A percentile compares a stretch with the other conserved stretches of the same genome.
phyloP scores from a whole-genome alignment of 2,888 invertebrate genomes.

The Troglohyphantes excavatus region DNA sequence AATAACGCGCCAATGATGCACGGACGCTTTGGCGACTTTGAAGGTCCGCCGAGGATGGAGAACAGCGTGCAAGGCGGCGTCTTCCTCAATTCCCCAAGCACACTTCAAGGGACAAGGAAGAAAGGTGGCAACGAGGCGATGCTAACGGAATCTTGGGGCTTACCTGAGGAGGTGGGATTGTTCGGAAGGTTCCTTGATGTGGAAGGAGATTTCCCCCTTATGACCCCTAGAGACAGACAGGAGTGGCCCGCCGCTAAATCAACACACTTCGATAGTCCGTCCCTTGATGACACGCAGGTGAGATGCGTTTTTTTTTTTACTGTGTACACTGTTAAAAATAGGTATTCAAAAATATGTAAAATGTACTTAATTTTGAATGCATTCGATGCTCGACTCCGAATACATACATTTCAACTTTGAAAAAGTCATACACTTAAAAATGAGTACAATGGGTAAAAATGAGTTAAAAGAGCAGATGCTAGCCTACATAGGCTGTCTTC shows the following conservation, averaged over 20 bases:
- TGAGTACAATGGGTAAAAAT: no score
- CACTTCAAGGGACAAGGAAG: background rate
- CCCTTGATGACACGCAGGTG: background rate
- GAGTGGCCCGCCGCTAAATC: background rate
- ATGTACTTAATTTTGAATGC: no score
- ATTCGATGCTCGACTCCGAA: no score
- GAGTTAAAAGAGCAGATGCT: no score
- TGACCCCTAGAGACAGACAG: background rate
- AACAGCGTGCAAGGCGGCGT: background rate
- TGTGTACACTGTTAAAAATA: no score
- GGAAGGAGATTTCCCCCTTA: conserved; percentile 11
- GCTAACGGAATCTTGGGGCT: conserved; percentile 28
- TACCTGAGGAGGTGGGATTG: conserved; percentile 53
- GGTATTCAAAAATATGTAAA: no score
- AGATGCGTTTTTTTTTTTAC: no score
- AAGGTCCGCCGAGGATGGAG: background rate
- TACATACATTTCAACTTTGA: no score
- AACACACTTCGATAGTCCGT: background rate
- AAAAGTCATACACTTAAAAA: no score
- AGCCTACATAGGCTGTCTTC: no score
- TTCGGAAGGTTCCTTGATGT: conserved; percentile 54
- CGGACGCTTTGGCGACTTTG: conserved; percentile 10
- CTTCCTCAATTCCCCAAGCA: background rate
- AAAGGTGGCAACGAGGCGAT: conserved; percentile 2
- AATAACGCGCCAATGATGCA: background rate